Percentiles rank a stretch among this genome's conserved stretches.
These are phyloP conservation scores for Malachius bipustulatus DNA, from an alignment of 2,888 invertebrate genomes.

Conservation along the genomic window DNA sequence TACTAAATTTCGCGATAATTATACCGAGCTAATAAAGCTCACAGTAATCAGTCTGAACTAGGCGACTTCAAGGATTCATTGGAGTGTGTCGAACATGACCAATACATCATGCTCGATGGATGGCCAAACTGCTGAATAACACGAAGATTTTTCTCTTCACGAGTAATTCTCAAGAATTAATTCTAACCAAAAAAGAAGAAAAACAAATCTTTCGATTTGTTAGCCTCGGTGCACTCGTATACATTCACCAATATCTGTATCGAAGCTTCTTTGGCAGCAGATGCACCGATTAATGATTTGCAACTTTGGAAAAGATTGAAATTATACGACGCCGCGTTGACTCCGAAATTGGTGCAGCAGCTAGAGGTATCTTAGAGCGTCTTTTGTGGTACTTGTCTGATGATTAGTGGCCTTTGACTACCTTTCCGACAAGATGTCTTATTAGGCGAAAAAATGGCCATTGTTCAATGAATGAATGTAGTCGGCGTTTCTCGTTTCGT, in stretches of 20 bases:
- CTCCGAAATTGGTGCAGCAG: constrained; percentile 3
- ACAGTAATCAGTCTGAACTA: neutral
- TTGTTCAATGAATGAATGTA: constrained; percentile 1
- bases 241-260: neutral
- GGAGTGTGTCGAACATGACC: neutral
- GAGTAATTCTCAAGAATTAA: constrained; percentile 1
- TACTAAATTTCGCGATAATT: neutral
- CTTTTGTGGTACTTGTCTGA: neutral
- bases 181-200: constrained; percentile 1
- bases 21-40: constrained; percentile 1
- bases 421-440: constrained; percentile 1
- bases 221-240: constrained; percentile 3
- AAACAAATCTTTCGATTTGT: constrained; percentile 3
- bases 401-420: neutral
- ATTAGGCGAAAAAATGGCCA: constrained; percentile 3
- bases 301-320: constrained; percentile 1
- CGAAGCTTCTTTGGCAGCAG: constrained; percentile 2
- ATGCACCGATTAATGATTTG: constrained; percentile 2
- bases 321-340: neutral
- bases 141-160: constrained; percentile 1
- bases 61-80: neutral
- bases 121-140: neutral
- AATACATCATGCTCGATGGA: constrained; percentile 1
- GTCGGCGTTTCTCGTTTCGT: neutral
- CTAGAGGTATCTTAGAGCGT: constrained; percentile 1